Conservation (phyloP, 2,888 invertebrate genomes). For the Buathra laborator region DNA sequence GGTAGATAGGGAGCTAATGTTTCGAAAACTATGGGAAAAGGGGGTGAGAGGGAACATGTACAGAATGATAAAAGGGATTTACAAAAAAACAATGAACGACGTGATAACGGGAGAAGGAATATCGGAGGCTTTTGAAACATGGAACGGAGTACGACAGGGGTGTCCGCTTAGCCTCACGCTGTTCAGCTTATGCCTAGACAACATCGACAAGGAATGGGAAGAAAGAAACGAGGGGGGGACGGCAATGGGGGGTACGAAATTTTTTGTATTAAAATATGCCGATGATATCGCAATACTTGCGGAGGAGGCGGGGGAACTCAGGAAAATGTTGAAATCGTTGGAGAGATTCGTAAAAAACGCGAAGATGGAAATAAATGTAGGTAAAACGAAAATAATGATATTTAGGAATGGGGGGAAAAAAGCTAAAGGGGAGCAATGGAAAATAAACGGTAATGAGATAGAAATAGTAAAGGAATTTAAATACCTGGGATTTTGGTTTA, state of each 20-base stretch:
- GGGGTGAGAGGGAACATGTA: constrained; percentile 38
- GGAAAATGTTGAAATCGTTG: neutral
- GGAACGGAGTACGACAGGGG: constrained; percentile 39
- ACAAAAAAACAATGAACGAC: constrained; percentile 49
- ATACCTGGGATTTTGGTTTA: neutral
- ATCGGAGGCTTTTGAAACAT: constrained; percentile 35
- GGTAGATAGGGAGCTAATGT: constrained; percentile 16
- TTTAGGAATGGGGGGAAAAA: neutral
- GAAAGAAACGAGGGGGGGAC: constrained; percentile 17
- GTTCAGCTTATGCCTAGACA: constrained; percentile 38
- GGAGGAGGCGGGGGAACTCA: neutral
- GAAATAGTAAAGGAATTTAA: neutral
- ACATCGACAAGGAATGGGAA: neutral
- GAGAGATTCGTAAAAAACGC: constrained; percentile 1
- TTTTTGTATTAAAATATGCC: constrained; percentile 30
- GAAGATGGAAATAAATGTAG: constrained; percentile 26
- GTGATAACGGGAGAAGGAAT: constrained; percentile 25
- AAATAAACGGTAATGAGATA: neutral
- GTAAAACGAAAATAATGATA: constrained; percentile 24
- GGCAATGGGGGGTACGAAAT: constrained; percentile 10
- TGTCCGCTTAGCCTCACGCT: constrained; percentile 45
- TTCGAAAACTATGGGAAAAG: constrained; percentile 35
- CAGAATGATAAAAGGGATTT: constrained; percentile 41
- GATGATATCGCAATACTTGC: constrained; percentile 28
- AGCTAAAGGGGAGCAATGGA: neutral